phyloP scores from a whole-genome alignment of 2,113 vertebrate species.

The Heloderma charlesbogerti region DNA sequence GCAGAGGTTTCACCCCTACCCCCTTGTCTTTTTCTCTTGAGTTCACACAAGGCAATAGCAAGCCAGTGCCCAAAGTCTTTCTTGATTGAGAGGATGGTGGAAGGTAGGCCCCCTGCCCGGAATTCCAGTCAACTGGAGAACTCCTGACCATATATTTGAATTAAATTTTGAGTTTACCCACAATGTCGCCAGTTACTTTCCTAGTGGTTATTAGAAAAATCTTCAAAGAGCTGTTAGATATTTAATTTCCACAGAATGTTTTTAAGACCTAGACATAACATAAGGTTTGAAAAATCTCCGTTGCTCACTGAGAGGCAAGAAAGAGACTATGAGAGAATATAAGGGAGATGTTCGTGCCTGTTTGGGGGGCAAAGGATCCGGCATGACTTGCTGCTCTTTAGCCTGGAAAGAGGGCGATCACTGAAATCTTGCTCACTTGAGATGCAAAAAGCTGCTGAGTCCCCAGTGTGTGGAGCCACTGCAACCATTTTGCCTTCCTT shows the following conservation, averaged over 20 bases:
- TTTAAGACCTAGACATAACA: background rate
- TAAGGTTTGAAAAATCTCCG: too few species aligned
- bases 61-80: background rate
- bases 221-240: background rate
- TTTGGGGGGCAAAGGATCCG: conserved; percentile 6
- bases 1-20: background rate
- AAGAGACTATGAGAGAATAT: background rate
- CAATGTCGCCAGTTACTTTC: background rate
- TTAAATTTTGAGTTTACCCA: background rate
- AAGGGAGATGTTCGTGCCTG: background rate
- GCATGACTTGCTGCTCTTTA: background rate
- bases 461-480: background rate
- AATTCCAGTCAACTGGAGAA: background rate
- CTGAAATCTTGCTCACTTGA: background rate
- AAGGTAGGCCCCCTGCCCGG: too few species aligned
- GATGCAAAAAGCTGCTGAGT: background rate
- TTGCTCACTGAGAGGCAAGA: background rate
- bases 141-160: background rate
- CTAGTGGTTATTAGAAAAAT: background rate
- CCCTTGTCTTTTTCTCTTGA: background rate
- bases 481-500: background rate
- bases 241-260: background rate
- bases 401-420: background rate
- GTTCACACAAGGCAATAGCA: background rate
- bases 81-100: background rate